Base-by-base conservation (phyloP, 2,888 invertebrate genomes). In the Embidobia sp. region DNA sequence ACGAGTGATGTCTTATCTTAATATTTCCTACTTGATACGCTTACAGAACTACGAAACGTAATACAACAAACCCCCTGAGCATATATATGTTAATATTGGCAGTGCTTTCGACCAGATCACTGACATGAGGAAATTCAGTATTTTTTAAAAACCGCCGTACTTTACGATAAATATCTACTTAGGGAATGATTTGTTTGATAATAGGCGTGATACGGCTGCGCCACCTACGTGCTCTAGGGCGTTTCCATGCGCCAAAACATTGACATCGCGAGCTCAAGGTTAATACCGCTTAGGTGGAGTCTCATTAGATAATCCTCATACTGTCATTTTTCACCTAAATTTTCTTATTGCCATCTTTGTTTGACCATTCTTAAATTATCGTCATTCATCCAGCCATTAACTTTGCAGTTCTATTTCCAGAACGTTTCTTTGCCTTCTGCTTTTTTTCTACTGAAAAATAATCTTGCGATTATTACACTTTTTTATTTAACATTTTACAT, bases 141-240 rank as follows among this genome's bases (percentile, higher is more conserved):
- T 33, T 40, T 26, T 18, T 29, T 35, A 37, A 57, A 69, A 49
- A 49, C 13, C 16, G 44, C 18, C 69, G 35, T 48, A 59, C 7
- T 55, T 55, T 37, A 49, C 40, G 69, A 42, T 46, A 46, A 40
- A 49, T 15, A 37, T 57, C 48, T 49, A 18, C 42, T 49, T 22
- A 31, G 22, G 44, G 49, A 26, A 69, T 57, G 69, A 70, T 69
- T 69, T 69, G 69, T 69, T 59, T 49, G 49, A 69, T 59, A 59
- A 69, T 67, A 57, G 22, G 8, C 22, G 19, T 8, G 46, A 26
- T 53, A 40, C 37, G 42, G 46, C 13, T 46, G 31, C 6, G 49
- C 26, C 15, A 35, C 31, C 31, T n/a, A 33, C 51, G 7, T 26
- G 18, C 49, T 18, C 13, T 16, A 40, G 63, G 49, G 49, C 18